Conservation (phyloP, 1,140 invertebrate species). For the Cheumatopsyche charites region DNA sequence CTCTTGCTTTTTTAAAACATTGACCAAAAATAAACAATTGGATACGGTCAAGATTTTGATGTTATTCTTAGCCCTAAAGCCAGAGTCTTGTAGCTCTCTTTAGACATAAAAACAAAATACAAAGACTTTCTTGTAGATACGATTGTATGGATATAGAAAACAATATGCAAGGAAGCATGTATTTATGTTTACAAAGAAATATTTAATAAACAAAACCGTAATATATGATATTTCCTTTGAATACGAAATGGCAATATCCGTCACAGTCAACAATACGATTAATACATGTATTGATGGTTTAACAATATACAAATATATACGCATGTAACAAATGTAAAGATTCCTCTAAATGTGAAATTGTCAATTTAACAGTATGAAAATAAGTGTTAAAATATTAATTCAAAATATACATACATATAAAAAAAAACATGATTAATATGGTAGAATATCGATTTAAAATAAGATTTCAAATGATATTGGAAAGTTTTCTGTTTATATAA, state of each 20-base stretch:
- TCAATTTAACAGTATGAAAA: neutral
- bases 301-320: neutral
- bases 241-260: conserved; percentile 3
- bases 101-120: conserved; percentile 38
- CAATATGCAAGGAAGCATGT: too few species aligned
- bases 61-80: conserved; percentile 43
- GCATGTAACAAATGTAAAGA: conserved; percentile 1
- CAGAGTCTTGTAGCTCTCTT: conserved; percentile 48
- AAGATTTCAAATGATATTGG: too few species aligned
- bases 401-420: neutral
- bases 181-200: neutral
- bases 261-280: neutral
- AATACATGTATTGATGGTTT: too few species aligned
- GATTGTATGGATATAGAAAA: neutral
- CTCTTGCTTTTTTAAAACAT: neutral
- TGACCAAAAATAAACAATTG: neutral
- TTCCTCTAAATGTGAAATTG: neutral
- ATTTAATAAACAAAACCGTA: neutral
- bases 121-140: neutral
- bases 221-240: neutral
- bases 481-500: too few species aligned
- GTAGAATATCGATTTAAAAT: too few species aligned
- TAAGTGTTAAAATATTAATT: neutral
- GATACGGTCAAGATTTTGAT: conserved; percentile 16
- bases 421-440: too few species aligned